phyloP scores from a whole-genome alignment of 2,888 invertebrate species.

The Philereme vetulata region DNA sequence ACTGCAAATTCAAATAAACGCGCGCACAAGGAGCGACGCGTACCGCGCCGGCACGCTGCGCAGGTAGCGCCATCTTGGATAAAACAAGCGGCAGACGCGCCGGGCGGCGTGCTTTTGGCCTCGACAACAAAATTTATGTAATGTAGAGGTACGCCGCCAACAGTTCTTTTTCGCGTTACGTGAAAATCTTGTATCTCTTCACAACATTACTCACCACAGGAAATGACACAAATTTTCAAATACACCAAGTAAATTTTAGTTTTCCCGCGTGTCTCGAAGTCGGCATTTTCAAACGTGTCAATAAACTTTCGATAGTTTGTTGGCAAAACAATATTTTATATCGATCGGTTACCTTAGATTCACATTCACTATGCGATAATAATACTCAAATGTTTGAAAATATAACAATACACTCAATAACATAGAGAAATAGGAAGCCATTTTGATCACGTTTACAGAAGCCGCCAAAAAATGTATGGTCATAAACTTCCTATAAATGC shows the following conservation, averaged over 20 bases:
- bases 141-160: not conserved
- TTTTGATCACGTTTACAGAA: conserved; percentile 80
- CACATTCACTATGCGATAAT: not conserved
- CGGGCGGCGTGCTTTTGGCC: conserved; percentile 67
- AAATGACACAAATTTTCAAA: conserved; percentile 1
- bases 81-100: conserved; percentile 51
- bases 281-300: conserved; percentile 57
- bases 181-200: not conserved
- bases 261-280: conserved; percentile 72
- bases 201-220: conserved; percentile 32
- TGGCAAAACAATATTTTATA: conserved; percentile 39
- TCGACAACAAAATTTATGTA: conserved; percentile 15
- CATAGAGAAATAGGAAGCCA: conserved; percentile 74
- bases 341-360: not conserved
- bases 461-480: conserved; percentile 72
- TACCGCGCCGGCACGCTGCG: conserved; percentile 78
- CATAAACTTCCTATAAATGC: conserved; percentile 42
- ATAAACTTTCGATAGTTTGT: conserved; percentile 47
- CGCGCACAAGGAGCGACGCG: conserved; percentile 67
- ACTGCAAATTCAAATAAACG: conserved; percentile 64
- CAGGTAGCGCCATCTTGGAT: conserved; percentile 78
- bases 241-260: conserved; percentile 30
- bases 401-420: conserved; percentile 2
- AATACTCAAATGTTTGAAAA: not conserved
- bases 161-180: not conserved